A percentile compares a stretch with the other conserved stretches of the same genome.
These are phyloP conservation scores for Naso thynnoides DNA, from an alignment of 2,797 vertebrate species.

Conservation along the genomic window DNA sequence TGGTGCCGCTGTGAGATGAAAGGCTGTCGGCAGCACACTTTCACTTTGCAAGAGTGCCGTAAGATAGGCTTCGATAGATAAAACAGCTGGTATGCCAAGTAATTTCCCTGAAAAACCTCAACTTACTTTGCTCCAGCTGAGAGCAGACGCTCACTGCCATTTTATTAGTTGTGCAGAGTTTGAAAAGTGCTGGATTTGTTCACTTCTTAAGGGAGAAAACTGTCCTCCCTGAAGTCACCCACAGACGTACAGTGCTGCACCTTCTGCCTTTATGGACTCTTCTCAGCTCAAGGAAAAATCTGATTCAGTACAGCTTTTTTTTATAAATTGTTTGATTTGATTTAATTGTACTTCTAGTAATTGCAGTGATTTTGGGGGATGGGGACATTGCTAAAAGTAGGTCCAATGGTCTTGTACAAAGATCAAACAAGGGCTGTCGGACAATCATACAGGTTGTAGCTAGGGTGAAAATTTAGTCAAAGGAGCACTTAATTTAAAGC, in stretches of 20 bases:
- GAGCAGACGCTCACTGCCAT: constrained; percentile 25
- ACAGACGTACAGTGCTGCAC: not conserved
- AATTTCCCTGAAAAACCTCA: constrained; percentile 28
- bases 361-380: not conserved
- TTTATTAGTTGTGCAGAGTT: constrained; percentile 22
- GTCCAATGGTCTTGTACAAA: no score
- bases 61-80: not conserved
- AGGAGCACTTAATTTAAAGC: no score
- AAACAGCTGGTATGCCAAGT: constrained; percentile 23
- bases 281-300: not conserved
- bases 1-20: constrained; percentile 1
- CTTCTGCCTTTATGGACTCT: not conserved
- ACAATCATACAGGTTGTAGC: not conserved
- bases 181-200: constrained; percentile 1
- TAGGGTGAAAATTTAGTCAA: no score
- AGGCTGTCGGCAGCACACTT: constrained; percentile 2
- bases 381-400: not conserved
- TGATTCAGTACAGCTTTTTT: not conserved
- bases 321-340: not conserved
- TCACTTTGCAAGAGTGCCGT: constrained; percentile 7
- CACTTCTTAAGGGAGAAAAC: constrained; percentile 13
- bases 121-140: constrained; percentile 22
- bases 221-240: constrained; percentile 1
- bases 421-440: not conserved
- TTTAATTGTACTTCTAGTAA: not conserved